Conservation (phyloP, 2,113 vertebrate genomes). For the Amphilophus citrinellus region DNA sequence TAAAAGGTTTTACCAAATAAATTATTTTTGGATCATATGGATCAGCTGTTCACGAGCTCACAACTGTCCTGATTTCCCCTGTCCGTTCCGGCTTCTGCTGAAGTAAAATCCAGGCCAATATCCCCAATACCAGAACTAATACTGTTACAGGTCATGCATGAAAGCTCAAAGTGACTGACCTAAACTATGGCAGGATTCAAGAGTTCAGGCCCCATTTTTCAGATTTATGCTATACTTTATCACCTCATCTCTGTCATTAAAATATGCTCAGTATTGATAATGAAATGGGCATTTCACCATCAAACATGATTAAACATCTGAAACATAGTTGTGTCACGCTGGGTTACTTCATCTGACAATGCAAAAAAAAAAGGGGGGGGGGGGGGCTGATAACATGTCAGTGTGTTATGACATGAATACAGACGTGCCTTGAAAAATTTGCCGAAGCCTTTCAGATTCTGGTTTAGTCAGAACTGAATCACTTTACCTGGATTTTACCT, state of each 20-base stretch:
- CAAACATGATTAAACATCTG: neutral
- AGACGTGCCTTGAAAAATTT: neutral
- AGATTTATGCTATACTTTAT: neutral
- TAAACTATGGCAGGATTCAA: neutral
- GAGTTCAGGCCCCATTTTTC: neutral
- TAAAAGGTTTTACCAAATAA: no score
- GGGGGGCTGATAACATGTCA: neutral
- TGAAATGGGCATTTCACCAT: neutral
- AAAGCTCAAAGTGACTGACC: no score
- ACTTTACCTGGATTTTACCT: neutral
- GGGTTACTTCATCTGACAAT: neutral
- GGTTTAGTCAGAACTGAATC: neutral
- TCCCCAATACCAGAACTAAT: neutral
- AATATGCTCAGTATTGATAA: neutral
- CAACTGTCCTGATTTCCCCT: neutral
- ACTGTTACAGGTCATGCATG: neutral
- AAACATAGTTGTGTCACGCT: neutral
- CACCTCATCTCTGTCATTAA: neutral
- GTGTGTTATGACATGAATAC: neutral
- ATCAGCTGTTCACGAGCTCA: neutral
- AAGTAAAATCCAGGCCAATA: neutral
- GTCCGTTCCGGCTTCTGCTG: neutral
- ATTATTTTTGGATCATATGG: no score
- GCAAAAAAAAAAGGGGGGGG: no score
- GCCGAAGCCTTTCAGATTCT: neutral